Evolutionary conservation across 2,888 invertebrate species (phyloP).

Genomic region (Zhengitettix transpicula): DNA sequence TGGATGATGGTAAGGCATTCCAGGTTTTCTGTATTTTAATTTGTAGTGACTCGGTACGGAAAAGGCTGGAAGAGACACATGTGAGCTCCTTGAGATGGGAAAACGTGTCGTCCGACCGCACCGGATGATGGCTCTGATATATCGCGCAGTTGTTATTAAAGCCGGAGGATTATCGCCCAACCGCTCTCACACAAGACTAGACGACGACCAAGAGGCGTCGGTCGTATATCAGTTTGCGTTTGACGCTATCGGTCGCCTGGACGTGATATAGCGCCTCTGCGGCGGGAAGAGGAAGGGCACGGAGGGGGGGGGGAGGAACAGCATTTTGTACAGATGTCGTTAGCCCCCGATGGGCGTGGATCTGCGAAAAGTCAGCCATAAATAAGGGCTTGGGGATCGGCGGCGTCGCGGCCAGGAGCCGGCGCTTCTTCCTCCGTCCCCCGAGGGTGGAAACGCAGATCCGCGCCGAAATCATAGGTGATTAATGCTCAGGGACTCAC

Average conservation of each 20-base stretch:
- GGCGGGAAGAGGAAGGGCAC: neutral
- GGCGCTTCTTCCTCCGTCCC: neutral
- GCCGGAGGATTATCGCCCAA: too few species aligned
- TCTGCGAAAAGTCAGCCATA: neutral
- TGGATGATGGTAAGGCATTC: too few species aligned
- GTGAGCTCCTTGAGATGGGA: too few species aligned
- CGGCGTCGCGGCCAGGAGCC: neutral
- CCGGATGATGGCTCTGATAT: too few species aligned
- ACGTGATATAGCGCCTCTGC: neutral
- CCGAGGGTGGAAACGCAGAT: neutral
- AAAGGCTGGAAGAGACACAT: too few species aligned
- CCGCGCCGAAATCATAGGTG: neutral
- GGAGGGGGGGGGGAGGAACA: neutral
- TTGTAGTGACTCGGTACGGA: too few species aligned
- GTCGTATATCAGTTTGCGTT: too few species aligned
- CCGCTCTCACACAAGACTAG: too few species aligned
- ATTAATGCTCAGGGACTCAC: neutral
- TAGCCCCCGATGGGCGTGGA: neutral
- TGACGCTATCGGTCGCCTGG: neutral
- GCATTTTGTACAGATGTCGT: neutral
- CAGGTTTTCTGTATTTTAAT: too few species aligned
- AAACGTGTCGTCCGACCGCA: too few species aligned
- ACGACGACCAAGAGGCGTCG: too few species aligned
- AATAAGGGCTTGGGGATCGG: neutral
- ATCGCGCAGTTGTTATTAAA: too few species aligned